phyloP scores from a whole-genome alignment of 2,113 vertebrate species.

The Phrynosoma platyrhinos region DNA sequence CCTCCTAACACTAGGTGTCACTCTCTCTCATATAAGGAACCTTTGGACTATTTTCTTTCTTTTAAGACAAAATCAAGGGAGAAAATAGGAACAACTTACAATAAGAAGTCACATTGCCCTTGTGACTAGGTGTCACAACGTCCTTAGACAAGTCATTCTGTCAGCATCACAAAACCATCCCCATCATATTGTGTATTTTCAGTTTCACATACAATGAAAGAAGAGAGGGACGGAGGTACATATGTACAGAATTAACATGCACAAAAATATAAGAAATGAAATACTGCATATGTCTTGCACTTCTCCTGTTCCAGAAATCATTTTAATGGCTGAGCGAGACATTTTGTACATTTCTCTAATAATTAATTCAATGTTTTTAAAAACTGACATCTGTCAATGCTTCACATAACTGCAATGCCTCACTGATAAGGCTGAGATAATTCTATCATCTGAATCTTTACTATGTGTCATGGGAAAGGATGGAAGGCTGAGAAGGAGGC shows the following conservation, averaged over 20 bases:
- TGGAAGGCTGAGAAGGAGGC: too few species aligned
- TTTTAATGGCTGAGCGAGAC: background rate
- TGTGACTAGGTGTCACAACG: constrained; percentile 15
- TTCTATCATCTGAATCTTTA: too few species aligned
- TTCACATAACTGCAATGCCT: background rate
- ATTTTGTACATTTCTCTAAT: background rate
- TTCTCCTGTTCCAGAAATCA: background rate
- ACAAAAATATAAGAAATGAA: background rate
- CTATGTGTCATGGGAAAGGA: too few species aligned
- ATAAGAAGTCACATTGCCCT: background rate
- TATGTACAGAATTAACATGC: background rate
- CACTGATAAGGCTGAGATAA: background rate
- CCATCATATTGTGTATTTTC: constrained; percentile 3
- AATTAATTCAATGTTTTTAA: background rate
- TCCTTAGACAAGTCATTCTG: constrained; percentile 55
- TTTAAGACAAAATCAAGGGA: background rate
- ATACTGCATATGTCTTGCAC: background rate
- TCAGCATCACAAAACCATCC: constrained; percentile 49
- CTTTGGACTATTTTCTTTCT: constrained; percentile 10
- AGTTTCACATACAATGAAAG: background rate
- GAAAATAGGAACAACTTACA: constrained; percentile 36
- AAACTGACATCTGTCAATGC: background rate
- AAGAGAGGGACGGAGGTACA: background rate
- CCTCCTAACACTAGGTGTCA: constrained; percentile 72
- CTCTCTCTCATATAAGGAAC: constrained; percentile 47